These are phyloP conservation scores for Cryptoprocta ferox DNA, from an alignment of 2,797 vertebrate species.

Conservation along the genomic window DNA sequence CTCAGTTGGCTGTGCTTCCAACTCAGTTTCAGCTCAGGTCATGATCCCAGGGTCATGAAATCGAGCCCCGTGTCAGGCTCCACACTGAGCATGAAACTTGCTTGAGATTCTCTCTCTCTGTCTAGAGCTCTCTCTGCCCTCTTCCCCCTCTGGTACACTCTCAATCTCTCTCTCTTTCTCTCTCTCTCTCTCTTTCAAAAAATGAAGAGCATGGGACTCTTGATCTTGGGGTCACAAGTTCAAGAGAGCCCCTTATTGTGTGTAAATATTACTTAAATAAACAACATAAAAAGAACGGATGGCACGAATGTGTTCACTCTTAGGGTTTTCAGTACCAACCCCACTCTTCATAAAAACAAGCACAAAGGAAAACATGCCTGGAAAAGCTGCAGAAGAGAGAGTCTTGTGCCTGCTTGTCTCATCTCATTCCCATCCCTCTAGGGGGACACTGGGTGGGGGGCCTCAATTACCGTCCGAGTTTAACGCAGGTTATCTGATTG, in stretches of 20 bases:
- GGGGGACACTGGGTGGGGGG: background rate
- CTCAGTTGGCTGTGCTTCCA: too few species aligned
- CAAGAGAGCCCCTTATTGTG: background rate
- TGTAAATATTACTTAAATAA: background rate
- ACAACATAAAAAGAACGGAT: background rate
- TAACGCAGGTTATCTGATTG: background rate
- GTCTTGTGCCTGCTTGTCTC: background rate
- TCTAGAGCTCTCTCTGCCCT: background rate
- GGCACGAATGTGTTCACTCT: background rate
- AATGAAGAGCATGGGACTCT: background rate
- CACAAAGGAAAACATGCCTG: background rate
- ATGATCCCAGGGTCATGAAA: background rate
- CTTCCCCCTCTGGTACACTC: background rate
- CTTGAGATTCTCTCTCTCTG: background rate
- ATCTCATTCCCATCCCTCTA: background rate
- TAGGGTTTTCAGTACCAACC: background rate
- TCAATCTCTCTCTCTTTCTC: background rate
- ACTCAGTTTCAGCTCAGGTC: too few species aligned
- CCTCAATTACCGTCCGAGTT: background rate
- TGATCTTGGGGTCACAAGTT: background rate
- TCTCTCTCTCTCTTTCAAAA: background rate
- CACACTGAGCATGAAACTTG: background rate
- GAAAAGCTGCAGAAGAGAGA: background rate
- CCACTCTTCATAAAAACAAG: background rate
- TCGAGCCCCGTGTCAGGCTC: background rate